A percentile compares a stretch with the other conserved stretches of the same genome.
Conservation (phyloP, 2,113 vertebrate species). For the Hystrix brachyura region DNA sequence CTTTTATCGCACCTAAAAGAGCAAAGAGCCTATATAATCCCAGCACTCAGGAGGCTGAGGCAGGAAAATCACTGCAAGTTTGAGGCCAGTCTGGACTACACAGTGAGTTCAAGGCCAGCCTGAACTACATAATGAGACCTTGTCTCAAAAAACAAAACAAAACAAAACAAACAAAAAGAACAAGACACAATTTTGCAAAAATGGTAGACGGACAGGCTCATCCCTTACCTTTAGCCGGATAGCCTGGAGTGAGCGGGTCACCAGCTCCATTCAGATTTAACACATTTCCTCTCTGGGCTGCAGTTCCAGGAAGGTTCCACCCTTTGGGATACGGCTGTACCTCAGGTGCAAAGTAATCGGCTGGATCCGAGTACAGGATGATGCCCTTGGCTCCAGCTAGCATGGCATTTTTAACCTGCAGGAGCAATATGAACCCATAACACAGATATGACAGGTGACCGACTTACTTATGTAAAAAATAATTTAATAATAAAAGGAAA, state of each 20-base stretch:
- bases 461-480: neutral
- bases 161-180: too few species aligned
- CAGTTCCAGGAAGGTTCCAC: slow-evolving; percentile 96
- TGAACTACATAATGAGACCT: too few species aligned
- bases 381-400: slow-evolving; percentile 93
- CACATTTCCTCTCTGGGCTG: slow-evolving; percentile 96
- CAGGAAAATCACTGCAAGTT: too few species aligned
- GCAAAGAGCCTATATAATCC: neutral
- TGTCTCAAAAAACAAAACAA: too few species aligned
- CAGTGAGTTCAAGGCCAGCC: too few species aligned
- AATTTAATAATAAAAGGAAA: neutral
- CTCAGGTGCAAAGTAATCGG: slow-evolving; percentile 94
- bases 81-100: too few species aligned
- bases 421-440: neutral
- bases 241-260: slow-evolving; percentile 97
- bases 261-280: slow-evolving; percentile 96
- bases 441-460: neutral
- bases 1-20: neutral
- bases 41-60: too few species aligned
- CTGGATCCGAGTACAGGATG: slow-evolving; percentile 97
- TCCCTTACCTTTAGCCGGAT: slow-evolving; percentile 96
- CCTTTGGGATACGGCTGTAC: slow-evolving; percentile 93
- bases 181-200: neutral
- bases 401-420: slow-evolving; percentile 96
- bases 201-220: neutral